These are phyloP conservation scores for Hippocampus comes DNA, from an alignment of 2,113 vertebrate species.

Conservation along the genomic window DNA sequence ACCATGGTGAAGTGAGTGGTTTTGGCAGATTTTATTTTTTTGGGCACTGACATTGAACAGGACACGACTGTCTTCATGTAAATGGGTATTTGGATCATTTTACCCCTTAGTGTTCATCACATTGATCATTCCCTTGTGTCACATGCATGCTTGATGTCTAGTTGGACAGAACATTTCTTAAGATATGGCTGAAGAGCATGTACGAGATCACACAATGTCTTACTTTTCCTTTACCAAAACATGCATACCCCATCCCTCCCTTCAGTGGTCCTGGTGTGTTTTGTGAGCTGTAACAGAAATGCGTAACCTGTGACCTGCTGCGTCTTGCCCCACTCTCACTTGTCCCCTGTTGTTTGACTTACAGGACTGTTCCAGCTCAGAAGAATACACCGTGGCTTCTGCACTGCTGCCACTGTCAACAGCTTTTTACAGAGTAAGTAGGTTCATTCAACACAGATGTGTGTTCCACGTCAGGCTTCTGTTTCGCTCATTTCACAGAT, in stretches of 20 bases:
- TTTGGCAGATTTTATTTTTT: conserved; percentile 24
- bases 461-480: neutral
- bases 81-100: conserved; percentile 28
- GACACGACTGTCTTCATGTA: conserved; percentile 41
- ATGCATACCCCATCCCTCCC: neutral
- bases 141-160: neutral
- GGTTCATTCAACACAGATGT: conserved; percentile 7
- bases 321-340: conserved; percentile 23
- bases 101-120: conserved; percentile 2
- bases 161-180: neutral
- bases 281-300: conserved; percentile 6
- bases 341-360: conserved; percentile 54
- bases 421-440: conserved; percentile 93
- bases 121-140: conserved; percentile 7
- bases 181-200: neutral
- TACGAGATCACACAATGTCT: neutral
- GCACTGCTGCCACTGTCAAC: conserved; percentile 89
- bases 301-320: conserved; percentile 18
- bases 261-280: neutral
- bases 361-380: conserved; percentile 95
- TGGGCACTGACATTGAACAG: conserved; percentile 25
- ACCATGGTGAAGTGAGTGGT: conserved; percentile 22
- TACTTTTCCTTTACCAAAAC: neutral
- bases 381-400: conserved; percentile 90
- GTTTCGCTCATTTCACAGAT: neutral